Evolutionary conservation across 2,888 invertebrate genomes (phyloP).

Genomic region (Drepanosiphum platanoidis): DNA sequence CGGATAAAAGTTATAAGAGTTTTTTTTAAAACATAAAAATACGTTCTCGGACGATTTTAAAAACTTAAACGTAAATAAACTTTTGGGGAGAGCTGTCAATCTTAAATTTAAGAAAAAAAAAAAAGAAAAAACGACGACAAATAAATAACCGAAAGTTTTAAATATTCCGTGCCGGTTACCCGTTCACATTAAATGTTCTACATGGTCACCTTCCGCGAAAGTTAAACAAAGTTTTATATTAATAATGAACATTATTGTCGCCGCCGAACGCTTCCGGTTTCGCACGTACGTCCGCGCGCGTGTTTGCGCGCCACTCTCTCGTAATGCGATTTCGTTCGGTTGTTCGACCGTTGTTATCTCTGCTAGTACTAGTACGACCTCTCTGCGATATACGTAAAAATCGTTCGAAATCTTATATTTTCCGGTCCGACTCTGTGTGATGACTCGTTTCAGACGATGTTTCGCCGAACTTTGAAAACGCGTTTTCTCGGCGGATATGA

Average conservation of each 20-base stretch:
- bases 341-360: constrained; percentile 51
- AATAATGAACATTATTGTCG: constrained; percentile 49
- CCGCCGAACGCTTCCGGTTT: constrained; percentile 29
- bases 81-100: constrained; percentile 29
- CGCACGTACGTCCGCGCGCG: constrained; percentile 4
- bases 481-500: too few relatives aligned
- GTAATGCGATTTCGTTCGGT: constrained; percentile 53
- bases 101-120: constrained; percentile 31
- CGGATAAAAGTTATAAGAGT: not conserved
- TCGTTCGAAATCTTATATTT: too few relatives aligned
- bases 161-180: constrained; percentile 21
- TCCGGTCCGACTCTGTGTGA: too few relatives aligned
- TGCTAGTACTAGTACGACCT: not conserved
- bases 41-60: constrained; percentile 4
- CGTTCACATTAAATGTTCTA: constrained; percentile 45
- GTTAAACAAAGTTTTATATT: constrained; percentile 43
- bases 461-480: not conserved
- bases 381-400: not conserved
- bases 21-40: constrained; percentile 40
- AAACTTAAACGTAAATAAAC: constrained; percentile 19
- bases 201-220: constrained; percentile 56
- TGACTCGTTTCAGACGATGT: too few relatives aligned
- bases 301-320: constrained; percentile 29
- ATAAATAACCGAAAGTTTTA: constrained; percentile 43
- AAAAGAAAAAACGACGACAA: not conserved